Evolutionary conservation across 2,888 invertebrate species (phyloP).

Genomic region (Drosophila acutilabella): DNA sequence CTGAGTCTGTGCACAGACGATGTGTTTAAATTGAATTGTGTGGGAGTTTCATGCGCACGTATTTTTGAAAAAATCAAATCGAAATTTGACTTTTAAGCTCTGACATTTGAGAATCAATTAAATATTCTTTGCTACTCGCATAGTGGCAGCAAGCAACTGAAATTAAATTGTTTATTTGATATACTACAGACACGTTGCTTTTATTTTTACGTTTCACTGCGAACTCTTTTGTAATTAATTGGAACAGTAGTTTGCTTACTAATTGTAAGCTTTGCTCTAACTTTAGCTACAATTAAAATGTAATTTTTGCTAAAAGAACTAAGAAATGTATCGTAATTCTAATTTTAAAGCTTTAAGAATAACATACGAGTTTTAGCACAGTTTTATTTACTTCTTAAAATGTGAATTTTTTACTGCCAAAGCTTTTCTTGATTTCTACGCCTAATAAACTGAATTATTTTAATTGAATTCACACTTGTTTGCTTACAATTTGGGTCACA

Average conservation of each 20-base stretch:
- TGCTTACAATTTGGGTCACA: neutral
- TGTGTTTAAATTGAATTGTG: neutral
- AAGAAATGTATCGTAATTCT: neutral
- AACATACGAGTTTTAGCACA: neutral
- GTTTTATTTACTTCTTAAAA: neutral
- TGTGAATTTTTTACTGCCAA: neutral
- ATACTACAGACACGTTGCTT: neutral
- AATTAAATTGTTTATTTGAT: slow-evolving; percentile 1
- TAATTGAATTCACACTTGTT: slow-evolving; percentile 22
- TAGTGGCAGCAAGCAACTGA: neutral
- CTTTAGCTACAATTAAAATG: neutral
- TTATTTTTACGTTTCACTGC: neutral
- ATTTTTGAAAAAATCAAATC: too few relatives aligned
- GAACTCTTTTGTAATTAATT: neutral
- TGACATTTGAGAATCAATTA: neutral
- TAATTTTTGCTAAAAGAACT: neutral
- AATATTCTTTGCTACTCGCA: neutral
- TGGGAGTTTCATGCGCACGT: slow-evolving; percentile 1
- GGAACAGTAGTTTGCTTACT: neutral
- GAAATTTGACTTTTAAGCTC: too few relatives aligned
- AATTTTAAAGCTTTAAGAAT: neutral
- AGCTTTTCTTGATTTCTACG: neutral
- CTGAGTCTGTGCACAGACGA: slow-evolving; percentile 14
- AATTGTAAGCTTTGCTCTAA: neutral
- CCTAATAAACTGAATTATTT: slow-evolving; percentile 6